Evolutionary conservation across 2,797 vertebrate species (phyloP).

Genomic region (Danio tinwini): DNA sequence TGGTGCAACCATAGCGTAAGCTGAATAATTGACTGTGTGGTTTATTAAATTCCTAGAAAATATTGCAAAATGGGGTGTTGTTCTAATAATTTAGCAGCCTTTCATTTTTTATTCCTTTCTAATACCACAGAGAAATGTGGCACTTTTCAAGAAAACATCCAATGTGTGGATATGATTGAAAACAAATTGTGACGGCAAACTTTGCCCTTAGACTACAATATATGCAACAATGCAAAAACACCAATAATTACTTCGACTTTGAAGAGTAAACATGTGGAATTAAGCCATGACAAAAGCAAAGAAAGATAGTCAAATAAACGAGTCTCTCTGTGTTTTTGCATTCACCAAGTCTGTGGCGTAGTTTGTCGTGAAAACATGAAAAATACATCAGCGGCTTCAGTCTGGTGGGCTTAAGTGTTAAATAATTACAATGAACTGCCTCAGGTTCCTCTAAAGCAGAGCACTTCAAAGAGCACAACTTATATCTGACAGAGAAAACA

Average conservation of each 20-base stretch:
- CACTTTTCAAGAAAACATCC: background rate
- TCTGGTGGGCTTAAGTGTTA: constrained; percentile 51
- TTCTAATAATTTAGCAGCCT: no score
- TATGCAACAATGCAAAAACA: background rate
- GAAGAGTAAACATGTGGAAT: constrained; percentile 41
- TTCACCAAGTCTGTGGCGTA: constrained; percentile 2
- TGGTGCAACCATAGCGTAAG: no score
- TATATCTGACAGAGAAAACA: constrained; percentile 46
- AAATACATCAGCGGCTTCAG: constrained; percentile 48
- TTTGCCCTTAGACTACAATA: background rate
- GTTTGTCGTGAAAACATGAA: constrained; percentile 56
- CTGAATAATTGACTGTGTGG: no score
- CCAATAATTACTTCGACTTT: constrained; percentile 42
- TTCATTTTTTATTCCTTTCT: no score
- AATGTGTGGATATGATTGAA: background rate
- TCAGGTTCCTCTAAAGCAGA: constrained; percentile 46
- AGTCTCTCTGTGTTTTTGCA: constrained; percentile 13
- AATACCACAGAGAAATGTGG: background rate
- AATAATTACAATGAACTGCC: constrained; percentile 58
- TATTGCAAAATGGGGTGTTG: no score
- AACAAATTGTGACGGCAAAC: background rate
- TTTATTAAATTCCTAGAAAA: no score
- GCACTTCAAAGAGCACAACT: constrained; percentile 45
- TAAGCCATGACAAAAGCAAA: constrained; percentile 5
- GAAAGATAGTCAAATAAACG: constrained; percentile 29